Evolutionary conservation across 1,140 invertebrate genomes (phyloP), one percentile per base, ranked within the genome.

Genomic region (Dendroctonus valens): DNA sequence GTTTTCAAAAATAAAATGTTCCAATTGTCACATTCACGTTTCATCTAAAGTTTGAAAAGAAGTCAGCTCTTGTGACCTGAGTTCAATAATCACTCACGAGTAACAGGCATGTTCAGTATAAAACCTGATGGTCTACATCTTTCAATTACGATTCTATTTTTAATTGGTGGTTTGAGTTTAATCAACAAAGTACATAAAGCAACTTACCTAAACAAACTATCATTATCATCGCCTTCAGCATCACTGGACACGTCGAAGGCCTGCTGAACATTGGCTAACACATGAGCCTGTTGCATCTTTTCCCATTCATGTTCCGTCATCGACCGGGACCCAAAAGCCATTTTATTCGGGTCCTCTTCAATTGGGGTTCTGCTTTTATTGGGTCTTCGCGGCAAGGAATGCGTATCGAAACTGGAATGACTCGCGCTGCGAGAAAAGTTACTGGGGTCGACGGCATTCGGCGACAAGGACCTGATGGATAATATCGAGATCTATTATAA

Each of bases 261-360:
- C 90, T 76, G 92, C 73, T 96, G 93, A 44, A 95, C 94, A 77
- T 94, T 94, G 5, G 93, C 93, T 7, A 97, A 83, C 6, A 95
- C 93, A 74, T 96, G 93, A 7, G 93, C 93, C 76, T 97, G 94
- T 74, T 97, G 94, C 55, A 97, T 77, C 74, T 96, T 94, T 80
- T 97, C 94, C 95, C 96, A 98, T 79, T 98, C 93, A 64, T 87
- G 85, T 78, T 87, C 86, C n/a, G 85, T 82, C 71, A 87, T 81
- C 6, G 85, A 86, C n/a, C 85, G 79, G 3, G 83, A 82, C 59
- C 83, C 81, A 59, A 74, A 78, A 52, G 67, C 70, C 76, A 89
- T 84, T 81, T 91, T 83, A 38, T 59, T 80, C 14, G 86, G 81
- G 74, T 92, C 89, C 38, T 91, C 89, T 49, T 88, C 85, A 9